Evolutionary conservation across 2,888 invertebrate species (phyloP).

Genomic region (Cephus sareptanus): DNA sequence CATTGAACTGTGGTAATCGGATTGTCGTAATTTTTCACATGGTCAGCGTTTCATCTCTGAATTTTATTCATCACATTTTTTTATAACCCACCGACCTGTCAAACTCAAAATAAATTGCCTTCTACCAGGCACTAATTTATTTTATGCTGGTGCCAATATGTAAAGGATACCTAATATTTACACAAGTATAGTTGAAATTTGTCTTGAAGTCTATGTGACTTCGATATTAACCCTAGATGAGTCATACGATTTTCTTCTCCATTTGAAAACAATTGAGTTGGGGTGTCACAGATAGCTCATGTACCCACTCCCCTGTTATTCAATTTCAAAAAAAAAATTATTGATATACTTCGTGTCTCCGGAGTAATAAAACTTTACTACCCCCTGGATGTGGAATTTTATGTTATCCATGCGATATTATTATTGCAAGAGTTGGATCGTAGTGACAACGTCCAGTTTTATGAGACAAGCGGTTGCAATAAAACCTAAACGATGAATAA

Average conservation of each 20-base stretch:
- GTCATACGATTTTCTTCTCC: no score
- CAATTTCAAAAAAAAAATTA: not conserved
- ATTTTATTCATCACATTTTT: not conserved
- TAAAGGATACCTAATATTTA: not conserved
- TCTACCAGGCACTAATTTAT: not conserved
- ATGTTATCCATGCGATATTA: not conserved
- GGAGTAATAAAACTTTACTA: not conserved
- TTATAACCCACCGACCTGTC: not conserved
- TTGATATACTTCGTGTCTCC: not conserved
- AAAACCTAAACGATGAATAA: not conserved
- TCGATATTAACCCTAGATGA: not conserved
- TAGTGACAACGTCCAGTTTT: not conserved
- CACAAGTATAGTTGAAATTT: not conserved
- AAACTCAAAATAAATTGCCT: not conserved
- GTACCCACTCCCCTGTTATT: not conserved
- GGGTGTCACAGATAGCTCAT: no score
- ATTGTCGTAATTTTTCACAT: not conserved
- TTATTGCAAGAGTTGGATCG: not conserved
- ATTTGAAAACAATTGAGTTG: no score
- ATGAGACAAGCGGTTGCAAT: not conserved
- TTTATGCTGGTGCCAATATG: not conserved
- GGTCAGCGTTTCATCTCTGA: not conserved
- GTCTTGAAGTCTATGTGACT: not conserved
- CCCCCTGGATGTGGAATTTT: not conserved
- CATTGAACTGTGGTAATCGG: not conserved